These are phyloP conservation scores for Drosophila equinoxialis DNA, from an alignment of 1,140 invertebrate genomes.

Conservation along the genomic window DNA sequence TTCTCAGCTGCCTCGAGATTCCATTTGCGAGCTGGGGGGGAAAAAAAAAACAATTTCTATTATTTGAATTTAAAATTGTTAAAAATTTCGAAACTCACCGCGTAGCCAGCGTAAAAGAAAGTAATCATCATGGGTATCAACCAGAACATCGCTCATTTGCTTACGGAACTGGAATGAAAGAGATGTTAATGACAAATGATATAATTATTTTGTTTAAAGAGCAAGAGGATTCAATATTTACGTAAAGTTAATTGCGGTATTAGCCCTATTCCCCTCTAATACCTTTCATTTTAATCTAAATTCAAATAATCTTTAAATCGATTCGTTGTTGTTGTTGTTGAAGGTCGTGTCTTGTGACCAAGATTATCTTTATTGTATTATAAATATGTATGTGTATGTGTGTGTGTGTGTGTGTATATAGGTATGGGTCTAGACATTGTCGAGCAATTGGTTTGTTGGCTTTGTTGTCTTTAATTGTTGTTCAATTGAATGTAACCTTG, in stretches of 20 bases:
- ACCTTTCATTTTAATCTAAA: background rate
- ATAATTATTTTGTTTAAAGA: no score
- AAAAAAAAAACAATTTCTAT: background rate
- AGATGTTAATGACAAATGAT: background rate
- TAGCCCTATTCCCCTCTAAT: no score
- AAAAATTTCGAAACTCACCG: conserved; percentile 85
- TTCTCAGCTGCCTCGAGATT: conserved; percentile 91
- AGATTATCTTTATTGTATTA: conserved; percentile 17
- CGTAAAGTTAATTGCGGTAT: no score
- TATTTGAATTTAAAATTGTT: background rate
- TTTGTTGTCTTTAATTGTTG: conserved; percentile 46
- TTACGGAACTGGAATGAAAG: conserved; percentile 86
- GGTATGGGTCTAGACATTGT: no score
- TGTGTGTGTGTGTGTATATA: background rate
- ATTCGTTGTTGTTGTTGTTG: background rate
- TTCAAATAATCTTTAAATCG: background rate
- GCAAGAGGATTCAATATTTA: no score
- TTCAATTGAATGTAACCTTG: conserved; percentile 55
- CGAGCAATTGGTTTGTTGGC: no score
- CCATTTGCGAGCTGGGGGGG: conserved; percentile 89
- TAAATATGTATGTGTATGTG: background rate
- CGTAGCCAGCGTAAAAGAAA: conserved; percentile 91
- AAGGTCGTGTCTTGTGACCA: background rate
- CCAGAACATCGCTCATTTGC: conserved; percentile 86
- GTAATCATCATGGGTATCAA: conserved; percentile 90